A percentile compares a stretch with the other conserved stretches of the same genome.
Evolutionary conservation across 2,888 invertebrate species (phyloP).

Genomic region (Coenonympha arcania): DNA sequence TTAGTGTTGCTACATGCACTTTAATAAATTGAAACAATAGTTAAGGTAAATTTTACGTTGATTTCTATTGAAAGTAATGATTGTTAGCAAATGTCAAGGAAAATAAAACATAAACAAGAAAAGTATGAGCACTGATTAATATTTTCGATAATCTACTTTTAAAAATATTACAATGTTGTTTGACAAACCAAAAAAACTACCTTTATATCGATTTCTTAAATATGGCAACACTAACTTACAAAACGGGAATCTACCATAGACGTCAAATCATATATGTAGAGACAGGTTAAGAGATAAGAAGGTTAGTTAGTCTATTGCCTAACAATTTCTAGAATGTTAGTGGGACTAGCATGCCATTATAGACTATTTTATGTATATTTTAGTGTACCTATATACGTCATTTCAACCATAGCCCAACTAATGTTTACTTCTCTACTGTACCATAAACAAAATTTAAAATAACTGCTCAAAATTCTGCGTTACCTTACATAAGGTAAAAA

Average conservation of each 20-base stretch:
- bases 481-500: not conserved
- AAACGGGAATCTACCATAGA: conserved; percentile 47
- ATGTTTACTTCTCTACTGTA: conserved; percentile 35
- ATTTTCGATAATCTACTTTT: conserved; percentile 14
- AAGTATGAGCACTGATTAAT: conserved; percentile 1
- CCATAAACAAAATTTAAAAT: conserved; percentile 41
- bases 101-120: not conserved
- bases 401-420: conserved; percentile 64
- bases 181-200: conserved; percentile 21
- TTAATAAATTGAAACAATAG: not conserved
- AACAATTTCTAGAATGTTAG: conserved; percentile 52
- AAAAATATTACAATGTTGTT: conserved; percentile 4
- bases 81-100: conserved; percentile 3
- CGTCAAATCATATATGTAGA: conserved; percentile 30
- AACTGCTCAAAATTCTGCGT: not conserved
- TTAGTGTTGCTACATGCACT: conserved; percentile 29
- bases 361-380: conserved; percentile 40
- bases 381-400: conserved; percentile 47
- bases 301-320: conserved; percentile 29
- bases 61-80: conserved; percentile 9
- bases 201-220: conserved; percentile 16
- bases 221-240: conserved; percentile 52
- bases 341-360: conserved; percentile 66
- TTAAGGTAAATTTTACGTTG: not conserved
- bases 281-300: conserved; percentile 26